Evolutionary conservation across 2,888 invertebrate genomes (phyloP), one percentile per base, ranked within the genome.

Genomic region (Chrysodeixis includens): DNA sequence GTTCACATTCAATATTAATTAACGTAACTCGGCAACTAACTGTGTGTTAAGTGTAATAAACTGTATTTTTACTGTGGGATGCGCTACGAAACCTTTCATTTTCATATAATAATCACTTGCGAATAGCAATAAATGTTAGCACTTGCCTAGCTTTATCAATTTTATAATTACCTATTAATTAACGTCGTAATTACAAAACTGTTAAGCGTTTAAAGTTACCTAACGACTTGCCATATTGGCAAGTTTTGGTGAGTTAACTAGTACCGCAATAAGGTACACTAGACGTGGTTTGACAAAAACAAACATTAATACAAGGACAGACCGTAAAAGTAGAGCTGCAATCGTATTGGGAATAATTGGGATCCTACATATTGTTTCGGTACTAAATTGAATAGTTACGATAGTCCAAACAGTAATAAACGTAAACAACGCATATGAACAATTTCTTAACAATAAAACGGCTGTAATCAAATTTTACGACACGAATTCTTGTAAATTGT

Each of bases 401-500:
- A 49, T 46, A 49, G 18, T 49, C 10, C 18, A 49, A 18, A 49
- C 20, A 20, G 46, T 49, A 49, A 49, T 49, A 20, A 71, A 70
- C 44, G n/a, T 46, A 35, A 55, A 74, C 49, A 66, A 68, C 30
- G 26, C 52, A 54, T 40, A 62, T 40, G 1, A 40, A 40, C 40
- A n/a, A 64, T 62, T 69, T 62, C 68, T 62, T 66, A 62, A 64
- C 18, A 20, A 49, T 60, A 10, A 46, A 67, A 71, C 60, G 56
- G 62, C 63, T 14, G 22, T 35, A 60, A 52, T 63, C 8, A 54
- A 69, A 63, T 78, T 66, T 62, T 61, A 78, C 16, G 44, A 62
- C 49, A 54, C 55, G 35, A n/a, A 56, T 62, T 66, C 57, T 69
- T 57, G 56, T 16, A 63, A 54, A 54, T 56, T 44, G 63, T 65